phyloP scores from a whole-genome alignment of 2,888 invertebrate species.

The Gymnosoma rotundatum region DNA sequence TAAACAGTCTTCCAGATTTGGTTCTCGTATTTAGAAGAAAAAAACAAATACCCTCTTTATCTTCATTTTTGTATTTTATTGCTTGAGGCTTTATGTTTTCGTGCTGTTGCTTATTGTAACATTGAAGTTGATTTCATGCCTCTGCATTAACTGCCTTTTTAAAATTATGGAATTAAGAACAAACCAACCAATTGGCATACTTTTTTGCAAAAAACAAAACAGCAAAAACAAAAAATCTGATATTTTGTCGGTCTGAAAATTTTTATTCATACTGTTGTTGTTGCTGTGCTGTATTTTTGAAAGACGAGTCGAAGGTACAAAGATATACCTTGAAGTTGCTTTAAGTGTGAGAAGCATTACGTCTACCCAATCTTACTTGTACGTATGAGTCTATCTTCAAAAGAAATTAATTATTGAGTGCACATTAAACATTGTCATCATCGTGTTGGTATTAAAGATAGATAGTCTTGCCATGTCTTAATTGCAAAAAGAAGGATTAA shows the following conservation, averaged over 20 bases:
- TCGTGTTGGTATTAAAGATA: not conserved
- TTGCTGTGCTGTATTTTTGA: slow-evolving; percentile 27
- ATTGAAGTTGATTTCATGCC: slow-evolving; percentile 39
- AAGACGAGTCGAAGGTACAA: slow-evolving; percentile 36
- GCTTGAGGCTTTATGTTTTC: slow-evolving; percentile 32
- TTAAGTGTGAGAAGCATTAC: not conserved
- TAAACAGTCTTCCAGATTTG: slow-evolving; percentile 13
- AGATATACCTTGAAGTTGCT: slow-evolving; percentile 17
- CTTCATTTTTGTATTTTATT: not conserved
- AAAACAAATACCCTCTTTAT: not conserved
- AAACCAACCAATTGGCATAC: slow-evolving; percentile 44
- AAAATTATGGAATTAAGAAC: slow-evolving; percentile 1
- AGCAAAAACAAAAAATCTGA: not conserved
- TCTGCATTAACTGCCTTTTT: not conserved
- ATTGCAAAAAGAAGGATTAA: too few species aligned
- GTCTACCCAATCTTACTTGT: slow-evolving; percentile 9
- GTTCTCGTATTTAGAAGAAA: not conserved
- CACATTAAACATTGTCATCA: slow-evolving; percentile 43
- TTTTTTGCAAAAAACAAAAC: slow-evolving; percentile 33
- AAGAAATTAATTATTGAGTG: not conserved
- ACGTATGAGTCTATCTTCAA: not conserved
- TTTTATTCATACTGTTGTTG: not conserved
- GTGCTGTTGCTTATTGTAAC: slow-evolving; percentile 29
- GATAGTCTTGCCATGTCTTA: not conserved
- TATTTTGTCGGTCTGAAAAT: slow-evolving; percentile 8